Evolutionary conservation across 2,797 vertebrate species (phyloP).

Genomic region (Parauchenoglanis ngamensis): DNA sequence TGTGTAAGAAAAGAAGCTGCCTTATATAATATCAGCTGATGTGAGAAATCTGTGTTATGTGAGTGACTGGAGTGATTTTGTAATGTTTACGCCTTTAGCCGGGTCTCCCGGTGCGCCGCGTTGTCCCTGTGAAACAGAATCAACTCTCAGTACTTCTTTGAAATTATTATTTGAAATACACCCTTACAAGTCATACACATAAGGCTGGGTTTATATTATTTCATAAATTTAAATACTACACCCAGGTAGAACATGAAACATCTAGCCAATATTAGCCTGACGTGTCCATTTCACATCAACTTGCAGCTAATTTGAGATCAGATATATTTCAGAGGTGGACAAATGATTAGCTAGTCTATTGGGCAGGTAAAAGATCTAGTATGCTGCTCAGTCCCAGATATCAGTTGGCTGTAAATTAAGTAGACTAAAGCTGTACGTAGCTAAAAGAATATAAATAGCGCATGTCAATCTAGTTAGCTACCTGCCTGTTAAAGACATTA

Average conservation of each 20-base stretch:
- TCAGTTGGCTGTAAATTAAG: not conserved
- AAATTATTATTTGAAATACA: not conserved
- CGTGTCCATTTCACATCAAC: not conserved
- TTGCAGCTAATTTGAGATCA: not conserved
- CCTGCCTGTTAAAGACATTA: not conserved
- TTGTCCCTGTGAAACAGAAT: conserved; percentile 67
- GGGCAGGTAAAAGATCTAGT: not conserved
- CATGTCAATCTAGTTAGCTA: not conserved
- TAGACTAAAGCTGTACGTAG: not conserved
- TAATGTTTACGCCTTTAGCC: conserved; percentile 81
- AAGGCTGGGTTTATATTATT: not conserved
- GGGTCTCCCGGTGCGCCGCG: conserved; percentile 82
- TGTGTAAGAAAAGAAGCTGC: conserved; percentile 57
- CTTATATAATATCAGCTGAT: not conserved
- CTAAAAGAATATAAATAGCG: not conserved
- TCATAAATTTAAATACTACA: not conserved
- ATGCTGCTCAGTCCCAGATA: not conserved
- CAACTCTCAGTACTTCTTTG: not conserved
- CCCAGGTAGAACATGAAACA: not conserved
- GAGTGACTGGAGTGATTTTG: not conserved
- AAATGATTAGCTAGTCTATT: not conserved
- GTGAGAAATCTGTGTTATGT: conserved; percentile 3
- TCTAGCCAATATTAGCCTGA: not conserved
- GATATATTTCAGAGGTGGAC: not conserved
- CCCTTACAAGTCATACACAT: too few relatives aligned